A percentile compares a stretch with the other conserved stretches of the same genome.
Evolutionary conservation across 2,113 vertebrate genomes (phyloP).

Genomic region (Macrotis lagotis): DNA sequence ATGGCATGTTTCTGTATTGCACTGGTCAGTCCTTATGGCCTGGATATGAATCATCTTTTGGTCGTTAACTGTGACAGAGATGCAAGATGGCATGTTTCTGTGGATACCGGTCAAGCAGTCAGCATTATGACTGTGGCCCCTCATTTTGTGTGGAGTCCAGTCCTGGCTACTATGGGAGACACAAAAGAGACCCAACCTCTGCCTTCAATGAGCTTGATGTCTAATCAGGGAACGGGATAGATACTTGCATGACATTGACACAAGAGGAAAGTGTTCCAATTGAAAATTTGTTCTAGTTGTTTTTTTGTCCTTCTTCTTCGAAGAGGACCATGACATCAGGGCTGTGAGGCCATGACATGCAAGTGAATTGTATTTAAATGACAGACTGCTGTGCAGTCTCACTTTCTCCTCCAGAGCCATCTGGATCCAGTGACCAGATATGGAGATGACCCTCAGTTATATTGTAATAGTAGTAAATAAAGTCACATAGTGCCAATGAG

Average conservation of each 20-base stretch:
- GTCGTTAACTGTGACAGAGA: neutral
- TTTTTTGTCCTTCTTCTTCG: too few relatives aligned
- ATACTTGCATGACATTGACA: neutral
- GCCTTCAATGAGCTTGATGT: neutral
- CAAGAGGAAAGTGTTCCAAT: neutral
- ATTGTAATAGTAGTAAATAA: neutral
- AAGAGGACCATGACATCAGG: too few relatives aligned
- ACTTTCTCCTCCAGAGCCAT: too few relatives aligned
- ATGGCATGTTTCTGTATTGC: neutral
- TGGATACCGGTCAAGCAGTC: neutral
- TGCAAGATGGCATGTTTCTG: neutral
- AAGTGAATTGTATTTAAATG: too few relatives aligned
- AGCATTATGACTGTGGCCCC: neutral
- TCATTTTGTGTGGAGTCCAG: neutral
- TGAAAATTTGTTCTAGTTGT: neutral
- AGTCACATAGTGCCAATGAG: neutral
- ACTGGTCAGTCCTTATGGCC: neutral
- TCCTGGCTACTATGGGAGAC: neutral
- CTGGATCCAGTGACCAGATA: too few relatives aligned
- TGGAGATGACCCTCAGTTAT: too few relatives aligned
- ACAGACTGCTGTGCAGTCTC: too few relatives aligned
- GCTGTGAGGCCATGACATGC: too few relatives aligned
- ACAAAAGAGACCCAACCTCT: neutral
- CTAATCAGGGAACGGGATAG: neutral
- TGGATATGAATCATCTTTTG: conserved; percentile 11